Evolutionary conservation across 2,888 invertebrate genomes (phyloP), one percentile per base, ranked within the genome.

Genomic region (Homarus gammarus): DNA sequence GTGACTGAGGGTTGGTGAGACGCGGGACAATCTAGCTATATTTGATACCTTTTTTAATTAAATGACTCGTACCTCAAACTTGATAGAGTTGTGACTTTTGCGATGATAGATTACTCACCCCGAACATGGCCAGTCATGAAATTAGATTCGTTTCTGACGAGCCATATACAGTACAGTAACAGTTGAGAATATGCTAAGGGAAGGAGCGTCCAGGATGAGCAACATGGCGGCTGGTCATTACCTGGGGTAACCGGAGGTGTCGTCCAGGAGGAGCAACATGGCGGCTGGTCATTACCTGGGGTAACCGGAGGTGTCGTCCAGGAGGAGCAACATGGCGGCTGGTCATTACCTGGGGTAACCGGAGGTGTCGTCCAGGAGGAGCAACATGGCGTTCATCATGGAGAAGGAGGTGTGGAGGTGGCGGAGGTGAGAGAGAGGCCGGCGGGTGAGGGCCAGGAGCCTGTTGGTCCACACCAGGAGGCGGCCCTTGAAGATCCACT

Each of bases 371-470:
- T 85, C 85, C 33, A 49, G 27, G 27, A 40, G 77, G 49, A 85
- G 77, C 64, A 85, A 64, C 49, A 85, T 49, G 15, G 85, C 38
- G 68, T 85, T 85, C 77, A 85, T 86, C 86, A 86, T 86, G 51
- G 86, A 78, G 70, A 86, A 86, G 38, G 70, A 64, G 49, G 79
- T 2, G 18, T 78, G 38, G 33, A 86, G 68, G n/a, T 15, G 33
- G 3, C 44, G 78, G 40, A 79, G 75, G 1, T 79, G 40, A 0
- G 49, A 8, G 40, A 27, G 78, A 27, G 70, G 36, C 6, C 78
- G 79, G 70, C 78, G 78, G 44, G 86, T 86, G 51, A 86, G 68
- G 44, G 79, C 86, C 79, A 86, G 51, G n/a, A 86, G 49, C 40
- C 40, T 79, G 51, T 27, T 86, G 70, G 79, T 1, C 86, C 86